Evolutionary conservation across 1,140 invertebrate genomes (phyloP).

Genomic region (Dreissena rostriformis): DNA sequence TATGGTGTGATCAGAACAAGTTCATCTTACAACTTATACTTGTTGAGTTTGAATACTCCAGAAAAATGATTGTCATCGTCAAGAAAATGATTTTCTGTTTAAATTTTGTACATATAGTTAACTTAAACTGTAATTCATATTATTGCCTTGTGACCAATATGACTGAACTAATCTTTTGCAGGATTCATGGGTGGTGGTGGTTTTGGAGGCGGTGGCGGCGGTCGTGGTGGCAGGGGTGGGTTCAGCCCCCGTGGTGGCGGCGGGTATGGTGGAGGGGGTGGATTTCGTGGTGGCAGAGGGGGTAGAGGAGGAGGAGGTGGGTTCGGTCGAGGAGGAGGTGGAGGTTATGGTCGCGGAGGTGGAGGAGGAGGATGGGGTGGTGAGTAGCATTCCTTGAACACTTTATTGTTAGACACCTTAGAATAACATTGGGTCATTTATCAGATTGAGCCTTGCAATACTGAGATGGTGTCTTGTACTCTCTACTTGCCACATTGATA

Average conservation of each 20-base stretch:
- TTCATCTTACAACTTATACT: too few species aligned
- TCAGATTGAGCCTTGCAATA: too few species aligned
- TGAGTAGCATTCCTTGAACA: neutral
- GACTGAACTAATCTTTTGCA: too few species aligned
- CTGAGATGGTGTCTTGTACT: too few species aligned
- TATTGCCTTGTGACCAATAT: too few species aligned
- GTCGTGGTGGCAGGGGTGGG: neutral
- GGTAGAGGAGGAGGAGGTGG: conserved; percentile 3
- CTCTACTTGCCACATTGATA: too few species aligned
- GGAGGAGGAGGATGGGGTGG: conserved; percentile 46
- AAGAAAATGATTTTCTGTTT: too few species aligned
- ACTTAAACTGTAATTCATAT: too few species aligned
- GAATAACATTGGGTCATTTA: too few species aligned
- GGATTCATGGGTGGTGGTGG: conserved; percentile 13
- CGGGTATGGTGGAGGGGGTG: conserved; percentile 4
- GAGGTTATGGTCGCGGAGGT: conserved; percentile 9
- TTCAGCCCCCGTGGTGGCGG: neutral
- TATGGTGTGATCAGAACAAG: too few species aligned
- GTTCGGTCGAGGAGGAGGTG: neutral
- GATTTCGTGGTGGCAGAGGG: neutral
- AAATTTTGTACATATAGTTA: too few species aligned
- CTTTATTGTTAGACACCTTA: too few species aligned
- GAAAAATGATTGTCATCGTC: neutral
- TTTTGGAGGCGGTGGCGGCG: conserved; percentile 20
- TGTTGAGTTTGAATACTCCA: neutral